phyloP scores from a whole-genome alignment of 2,113 vertebrate genomes.

The Tupaia tana region DNA sequence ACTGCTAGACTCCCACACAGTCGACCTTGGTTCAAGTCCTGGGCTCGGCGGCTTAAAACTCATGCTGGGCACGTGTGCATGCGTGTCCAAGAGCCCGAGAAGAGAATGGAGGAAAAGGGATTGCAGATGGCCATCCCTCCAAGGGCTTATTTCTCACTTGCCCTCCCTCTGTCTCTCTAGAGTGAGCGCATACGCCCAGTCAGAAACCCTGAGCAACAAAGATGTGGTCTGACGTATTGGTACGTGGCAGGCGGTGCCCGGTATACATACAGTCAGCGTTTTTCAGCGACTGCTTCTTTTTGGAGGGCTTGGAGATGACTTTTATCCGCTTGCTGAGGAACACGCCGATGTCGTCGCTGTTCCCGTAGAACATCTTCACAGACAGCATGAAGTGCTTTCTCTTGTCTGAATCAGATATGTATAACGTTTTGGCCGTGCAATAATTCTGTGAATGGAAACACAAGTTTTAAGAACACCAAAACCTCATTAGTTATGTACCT shows the following conservation, averaged over 20 bases:
- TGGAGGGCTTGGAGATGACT: conserved; percentile 99
- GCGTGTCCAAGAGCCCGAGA: too few species aligned
- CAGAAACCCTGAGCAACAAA: too few species aligned
- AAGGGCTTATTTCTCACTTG: too few species aligned
- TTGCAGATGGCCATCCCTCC: too few species aligned
- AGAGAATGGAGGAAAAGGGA: too few species aligned
- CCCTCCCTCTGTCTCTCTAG: too few species aligned
- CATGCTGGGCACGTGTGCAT: too few species aligned
- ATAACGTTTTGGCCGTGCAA: conserved; percentile 99
- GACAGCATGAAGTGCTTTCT: conserved; percentile 99
- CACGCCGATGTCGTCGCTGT: conserved; percentile 98
- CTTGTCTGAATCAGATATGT: conserved; percentile 99
- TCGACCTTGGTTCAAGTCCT: too few species aligned
- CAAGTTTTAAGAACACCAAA: conserved; percentile 46
- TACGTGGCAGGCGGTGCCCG: neutral
- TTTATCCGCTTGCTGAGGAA: conserved; percentile 99
- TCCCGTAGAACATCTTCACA: conserved; percentile 99
- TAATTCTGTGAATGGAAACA: conserved; percentile 92
- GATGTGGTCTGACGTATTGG: neutral
- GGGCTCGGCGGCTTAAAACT: too few species aligned
- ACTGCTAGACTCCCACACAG: too few species aligned
- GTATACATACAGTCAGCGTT: conserved; percentile 97
- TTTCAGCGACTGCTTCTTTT: conserved; percentile 99
- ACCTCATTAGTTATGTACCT: neutral
- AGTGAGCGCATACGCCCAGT: too few species aligned